These are phyloP conservation scores for Epizoanthus fatuus DNA, from an alignment of 92 coral and sea anemone genomes.

Conservation along the genomic window DNA sequence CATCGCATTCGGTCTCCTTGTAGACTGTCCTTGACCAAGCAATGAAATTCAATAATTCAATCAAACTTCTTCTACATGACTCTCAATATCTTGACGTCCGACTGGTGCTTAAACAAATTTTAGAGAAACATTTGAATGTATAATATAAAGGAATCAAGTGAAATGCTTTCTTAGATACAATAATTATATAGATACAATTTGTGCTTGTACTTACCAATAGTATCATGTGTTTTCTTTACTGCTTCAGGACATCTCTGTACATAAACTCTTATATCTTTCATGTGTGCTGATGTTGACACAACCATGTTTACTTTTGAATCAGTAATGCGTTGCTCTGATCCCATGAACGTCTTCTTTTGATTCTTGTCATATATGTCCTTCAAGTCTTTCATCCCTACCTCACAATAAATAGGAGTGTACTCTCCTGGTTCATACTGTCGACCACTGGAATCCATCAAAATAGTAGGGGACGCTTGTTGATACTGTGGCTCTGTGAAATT, in stretches of 20 bases:
- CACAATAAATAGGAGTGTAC: slow-evolving; percentile 15
- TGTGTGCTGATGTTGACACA: slow-evolving; percentile 66
- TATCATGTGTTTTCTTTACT: slow-evolving; percentile 72
- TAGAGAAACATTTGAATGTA: too few relatives aligned
- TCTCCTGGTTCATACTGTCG: background rate
- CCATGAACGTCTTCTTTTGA: slow-evolving; percentile 62
- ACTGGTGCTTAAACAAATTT: too few relatives aligned
- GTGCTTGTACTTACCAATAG: slow-evolving; percentile 45
- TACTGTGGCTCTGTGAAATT: background rate
- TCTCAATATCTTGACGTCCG: too few relatives aligned
- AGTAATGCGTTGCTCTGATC: slow-evolving; percentile 79
- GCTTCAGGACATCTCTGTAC: slow-evolving; percentile 92
- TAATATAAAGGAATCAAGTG: too few relatives aligned
- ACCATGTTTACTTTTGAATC: slow-evolving; percentile 71
- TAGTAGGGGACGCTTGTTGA: background rate
- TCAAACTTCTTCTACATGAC: too few relatives aligned
- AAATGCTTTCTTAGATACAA: too few relatives aligned
- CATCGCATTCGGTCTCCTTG: too few relatives aligned
- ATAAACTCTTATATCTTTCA: slow-evolving; percentile 63
- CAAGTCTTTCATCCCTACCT: slow-evolving; percentile 67
- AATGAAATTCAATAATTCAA: too few relatives aligned
- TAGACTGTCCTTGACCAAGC: too few relatives aligned
- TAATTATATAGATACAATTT: too few relatives aligned
- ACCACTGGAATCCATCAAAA: background rate
- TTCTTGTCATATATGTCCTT: slow-evolving; percentile 85